Percentiles rank a stretch among this genome's conserved stretches.
phyloP scores from a whole-genome alignment of 2,113 vertebrate species.

The Cryptomyrus ogoouensis region DNA sequence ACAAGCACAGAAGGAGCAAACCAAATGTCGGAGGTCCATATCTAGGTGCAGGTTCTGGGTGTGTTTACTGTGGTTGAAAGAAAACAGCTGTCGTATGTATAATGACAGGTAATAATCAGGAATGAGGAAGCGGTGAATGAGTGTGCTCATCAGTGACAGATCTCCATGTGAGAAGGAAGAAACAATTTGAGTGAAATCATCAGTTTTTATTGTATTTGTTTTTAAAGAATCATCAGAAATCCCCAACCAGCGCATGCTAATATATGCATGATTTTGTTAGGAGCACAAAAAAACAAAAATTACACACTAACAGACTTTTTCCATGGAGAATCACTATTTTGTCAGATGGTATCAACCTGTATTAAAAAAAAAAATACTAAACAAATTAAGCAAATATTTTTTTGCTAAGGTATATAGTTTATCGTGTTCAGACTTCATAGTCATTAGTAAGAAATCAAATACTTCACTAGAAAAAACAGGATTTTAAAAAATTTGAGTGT shows the following conservation, averaged over 20 bases:
- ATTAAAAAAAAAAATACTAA: neutral
- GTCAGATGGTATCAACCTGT: neutral
- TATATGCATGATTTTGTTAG: neutral
- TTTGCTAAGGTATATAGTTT: neutral
- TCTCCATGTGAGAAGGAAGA: neutral
- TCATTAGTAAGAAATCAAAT: neutral
- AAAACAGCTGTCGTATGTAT: neutral
- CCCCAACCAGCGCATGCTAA: neutral
- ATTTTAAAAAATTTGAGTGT: neutral
- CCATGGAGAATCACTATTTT: neutral
- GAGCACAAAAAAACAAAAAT: neutral
- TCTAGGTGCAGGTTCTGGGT: neutral
- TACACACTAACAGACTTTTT: neutral
- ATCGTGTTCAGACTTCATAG: neutral
- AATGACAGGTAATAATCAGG: neutral
- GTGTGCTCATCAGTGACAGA: neutral
- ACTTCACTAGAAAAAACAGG: neutral
- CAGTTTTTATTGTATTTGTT: neutral
- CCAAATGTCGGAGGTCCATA: neutral
- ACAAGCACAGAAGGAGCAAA: neutral
- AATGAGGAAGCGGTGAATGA: neutral
- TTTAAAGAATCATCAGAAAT: neutral
- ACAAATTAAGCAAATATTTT: neutral
- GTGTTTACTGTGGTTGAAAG: neutral
- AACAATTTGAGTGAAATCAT: neutral